Evolutionary conservation across 2,797 vertebrate genomes (phyloP), one percentile per base, ranked within the genome.

Genomic region (Phrynocephalus vlangalii): DNA sequence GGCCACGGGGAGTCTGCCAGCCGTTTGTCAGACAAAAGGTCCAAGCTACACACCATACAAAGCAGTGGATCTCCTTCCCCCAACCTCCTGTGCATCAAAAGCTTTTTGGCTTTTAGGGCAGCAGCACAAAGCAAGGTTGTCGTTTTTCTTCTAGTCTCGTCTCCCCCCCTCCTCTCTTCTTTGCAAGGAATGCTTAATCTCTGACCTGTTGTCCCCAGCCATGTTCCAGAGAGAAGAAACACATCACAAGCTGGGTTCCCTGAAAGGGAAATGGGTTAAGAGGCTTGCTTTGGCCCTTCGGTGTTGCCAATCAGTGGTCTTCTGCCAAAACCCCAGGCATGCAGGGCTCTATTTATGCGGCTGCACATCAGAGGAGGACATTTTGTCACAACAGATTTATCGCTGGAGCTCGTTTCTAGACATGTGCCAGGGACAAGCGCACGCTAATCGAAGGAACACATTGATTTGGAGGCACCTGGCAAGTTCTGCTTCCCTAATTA

Each of bases 231-330:
- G 93, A 86, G 48, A 68, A 92, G 92, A 92, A 76, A 93, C 94
- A 89, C 77, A 81, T 33, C 92, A 87, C 94, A 93, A 93, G 86
- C 93, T 90, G 91, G 86, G 89, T 56, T 93, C 92, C 94, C 93
- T 16, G 11, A 92, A 92, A 93, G 93, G 93, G 94, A 95, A 95
- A 96, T 76, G 93, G 95, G 92, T 91, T 94, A 93, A 93, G 56
- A 92, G 90, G 48, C 87, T 85, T 52, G 56, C 15, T 48, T 85
- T 2, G 83, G 82, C 30, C 88, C 83, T 87, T 93, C 90, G 87
- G 75, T 82, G 89, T 90, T 86, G 86, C 90, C 85, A 92, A 86
- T 15, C 78, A 76, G 83, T 66, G 90, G 82, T 82, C 56, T 85
- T 90, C 91, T 91, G 85, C 82, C 92, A 91, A 96, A 87, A 86